phyloP scores from a whole-genome alignment of 2,113 vertebrate genomes.

The Mesocricetus auratus region DNA sequence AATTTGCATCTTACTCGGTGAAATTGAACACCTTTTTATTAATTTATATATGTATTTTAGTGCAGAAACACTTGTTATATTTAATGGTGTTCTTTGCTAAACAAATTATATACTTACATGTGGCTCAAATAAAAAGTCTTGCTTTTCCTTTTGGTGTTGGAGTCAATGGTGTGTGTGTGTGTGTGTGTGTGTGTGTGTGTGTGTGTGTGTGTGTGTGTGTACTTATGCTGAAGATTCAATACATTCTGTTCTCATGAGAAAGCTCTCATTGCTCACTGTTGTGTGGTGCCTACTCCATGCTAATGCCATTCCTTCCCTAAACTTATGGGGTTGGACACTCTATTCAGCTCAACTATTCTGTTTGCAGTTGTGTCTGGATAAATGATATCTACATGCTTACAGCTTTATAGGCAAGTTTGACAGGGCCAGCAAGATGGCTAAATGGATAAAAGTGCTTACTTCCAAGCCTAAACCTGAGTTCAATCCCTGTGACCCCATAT shows the following conservation, averaged over 20 bases:
- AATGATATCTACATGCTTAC: background rate
- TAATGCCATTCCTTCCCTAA: background rate
- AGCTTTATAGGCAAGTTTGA: background rate
- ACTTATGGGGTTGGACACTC: background rate
- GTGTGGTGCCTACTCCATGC: background rate
- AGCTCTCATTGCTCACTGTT: background rate
- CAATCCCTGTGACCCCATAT: background rate
- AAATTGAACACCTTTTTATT: background rate
- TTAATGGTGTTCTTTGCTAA: background rate
- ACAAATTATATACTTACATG: background rate
- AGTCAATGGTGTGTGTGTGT: background rate
- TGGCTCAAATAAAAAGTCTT: background rate
- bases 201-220: background rate
- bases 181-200: background rate
- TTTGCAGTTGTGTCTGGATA: background rate
- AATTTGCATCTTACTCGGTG: background rate
- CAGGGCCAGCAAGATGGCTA: background rate
- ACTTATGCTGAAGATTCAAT: background rate
- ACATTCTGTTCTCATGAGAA: background rate
- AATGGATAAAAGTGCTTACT: background rate
- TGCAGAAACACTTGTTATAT: background rate
- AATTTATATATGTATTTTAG: background rate
- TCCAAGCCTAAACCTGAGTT: background rate
- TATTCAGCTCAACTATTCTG: background rate
- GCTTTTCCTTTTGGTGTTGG: background rate